Evolutionary conservation across 2,888 invertebrate genomes (phyloP).

Genomic region (Balanococcus diminutus): DNA sequence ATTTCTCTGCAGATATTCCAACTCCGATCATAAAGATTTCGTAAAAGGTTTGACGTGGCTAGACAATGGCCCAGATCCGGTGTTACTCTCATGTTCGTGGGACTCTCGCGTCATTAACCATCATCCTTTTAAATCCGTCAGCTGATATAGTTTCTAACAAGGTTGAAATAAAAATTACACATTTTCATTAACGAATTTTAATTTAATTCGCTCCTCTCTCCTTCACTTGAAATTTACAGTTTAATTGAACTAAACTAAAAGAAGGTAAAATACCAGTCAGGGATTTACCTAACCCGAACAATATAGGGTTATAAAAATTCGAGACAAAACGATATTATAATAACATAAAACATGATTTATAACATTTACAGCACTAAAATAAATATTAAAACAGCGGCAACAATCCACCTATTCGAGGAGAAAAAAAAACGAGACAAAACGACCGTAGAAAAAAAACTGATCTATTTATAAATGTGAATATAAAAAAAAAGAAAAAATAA

Average conservation of each 20-base stretch:
- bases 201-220: constrained; percentile 54
- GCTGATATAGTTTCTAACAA: not conserved
- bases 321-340: constrained; percentile 46
- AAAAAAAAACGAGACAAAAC: constrained; percentile 43
- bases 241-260: constrained; percentile 54
- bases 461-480: constrained; percentile 41
- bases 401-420: constrained; percentile 46
- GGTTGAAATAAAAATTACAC: not conserved
- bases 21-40: constrained; percentile 29
- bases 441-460: constrained; percentile 52
- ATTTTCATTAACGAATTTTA: constrained; percentile 50
- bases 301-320: constrained; percentile 41
- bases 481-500: not conserved
- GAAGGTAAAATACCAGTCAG: constrained; percentile 44
- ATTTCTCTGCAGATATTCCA: constrained; percentile 4
- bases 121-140: not conserved
- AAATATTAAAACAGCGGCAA: constrained; percentile 48
- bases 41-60: constrained; percentile 28
- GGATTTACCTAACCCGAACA: constrained; percentile 35
- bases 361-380: constrained; percentile 54
- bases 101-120: constrained; percentile 31
- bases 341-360: constrained; percentile 53
- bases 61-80: not conserved
- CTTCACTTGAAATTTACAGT: constrained; percentile 53
- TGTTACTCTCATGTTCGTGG: constrained; percentile 5